Percentiles rank a stretch among this genome's conserved stretches.
These are phyloP conservation scores for Synanthedon vespiformis DNA, from an alignment of 2,888 invertebrate genomes.

Conservation along the genomic window DNA sequence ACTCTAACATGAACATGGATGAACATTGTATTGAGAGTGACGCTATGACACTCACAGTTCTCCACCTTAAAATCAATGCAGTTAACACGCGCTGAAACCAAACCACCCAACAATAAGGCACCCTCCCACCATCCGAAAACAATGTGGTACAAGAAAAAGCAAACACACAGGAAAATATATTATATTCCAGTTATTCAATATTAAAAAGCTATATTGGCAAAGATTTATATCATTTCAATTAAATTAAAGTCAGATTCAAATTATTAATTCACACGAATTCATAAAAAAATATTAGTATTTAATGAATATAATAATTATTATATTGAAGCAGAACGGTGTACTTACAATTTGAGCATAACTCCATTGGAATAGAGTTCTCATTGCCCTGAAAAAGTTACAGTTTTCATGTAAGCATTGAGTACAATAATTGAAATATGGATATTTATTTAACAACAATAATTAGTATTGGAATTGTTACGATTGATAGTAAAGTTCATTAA, in stretches of 20 bases:
- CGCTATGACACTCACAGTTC: constrained; percentile 71
- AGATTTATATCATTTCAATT: constrained; percentile 13
- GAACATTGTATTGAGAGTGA: constrained; percentile 34
- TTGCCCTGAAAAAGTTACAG: constrained; percentile 81
- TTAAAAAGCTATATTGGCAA: constrained; percentile 5
- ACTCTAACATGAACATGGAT: constrained; percentile 58
- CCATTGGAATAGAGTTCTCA: constrained; percentile 96
- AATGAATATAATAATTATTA: background rate
- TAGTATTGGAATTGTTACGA: too few species aligned
- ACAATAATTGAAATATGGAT: too few species aligned
- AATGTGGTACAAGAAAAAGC: too few species aligned
- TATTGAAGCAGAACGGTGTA: constrained; percentile 24
- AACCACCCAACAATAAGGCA: constrained; percentile 27
- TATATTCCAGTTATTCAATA: background rate
- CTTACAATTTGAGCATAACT: constrained; percentile 96
- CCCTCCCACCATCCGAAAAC: background rate
- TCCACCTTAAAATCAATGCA: constrained; percentile 73
- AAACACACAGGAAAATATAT: background rate
- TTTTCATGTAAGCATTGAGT: background rate
- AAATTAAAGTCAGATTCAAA: constrained; percentile 9
- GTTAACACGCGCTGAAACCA: constrained; percentile 72
- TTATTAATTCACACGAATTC: background rate
- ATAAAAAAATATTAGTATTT: background rate
- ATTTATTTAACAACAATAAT: background rate
- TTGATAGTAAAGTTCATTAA: too few species aligned